Conservation (phyloP, 2,113 vertebrate species). For the Pungitius pungitius region DNA sequence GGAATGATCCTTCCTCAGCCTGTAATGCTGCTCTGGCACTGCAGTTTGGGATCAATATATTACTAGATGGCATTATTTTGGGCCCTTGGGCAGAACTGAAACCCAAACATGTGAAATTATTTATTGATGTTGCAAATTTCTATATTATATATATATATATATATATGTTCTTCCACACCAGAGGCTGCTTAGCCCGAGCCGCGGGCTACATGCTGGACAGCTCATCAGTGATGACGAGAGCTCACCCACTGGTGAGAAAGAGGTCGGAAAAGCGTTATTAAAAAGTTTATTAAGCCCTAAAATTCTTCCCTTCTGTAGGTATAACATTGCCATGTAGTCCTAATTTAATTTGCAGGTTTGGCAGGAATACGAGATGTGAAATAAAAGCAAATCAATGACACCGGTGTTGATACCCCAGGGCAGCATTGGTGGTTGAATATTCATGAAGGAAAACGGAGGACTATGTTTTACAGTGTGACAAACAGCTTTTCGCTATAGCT, state of each 20-base stretch:
- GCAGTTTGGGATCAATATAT: neutral
- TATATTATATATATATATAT: neutral
- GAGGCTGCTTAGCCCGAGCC: constrained; percentile 21
- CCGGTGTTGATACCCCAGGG: constrained; percentile 58
- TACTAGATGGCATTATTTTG: constrained; percentile 26
- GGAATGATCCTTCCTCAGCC: constrained; percentile 2
- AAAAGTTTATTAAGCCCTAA: constrained; percentile 36
- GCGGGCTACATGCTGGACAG: constrained; percentile 31
- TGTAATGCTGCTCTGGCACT: neutral
- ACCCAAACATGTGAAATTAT: constrained; percentile 13
- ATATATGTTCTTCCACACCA: neutral
- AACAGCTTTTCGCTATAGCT: constrained; percentile 28
- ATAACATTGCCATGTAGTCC: constrained; percentile 32
- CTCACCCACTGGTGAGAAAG: constrained; percentile 26
- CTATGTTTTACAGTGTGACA: constrained; percentile 29
- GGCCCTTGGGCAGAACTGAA: neutral
- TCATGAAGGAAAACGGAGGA: constrained; percentile 51
- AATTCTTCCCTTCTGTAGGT: constrained; percentile 46
- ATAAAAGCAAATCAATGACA: constrained; percentile 65
- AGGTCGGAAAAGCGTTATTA: constrained; percentile 34
- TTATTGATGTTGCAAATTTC: constrained; percentile 3
- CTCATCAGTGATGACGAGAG: constrained; percentile 46
- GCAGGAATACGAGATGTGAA: constrained; percentile 46
- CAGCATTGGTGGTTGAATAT: constrained; percentile 52
- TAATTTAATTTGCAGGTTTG: constrained; percentile 50